phyloP scores from a whole-genome alignment of 2,797 vertebrate species.

The Rhincodon typus region DNA sequence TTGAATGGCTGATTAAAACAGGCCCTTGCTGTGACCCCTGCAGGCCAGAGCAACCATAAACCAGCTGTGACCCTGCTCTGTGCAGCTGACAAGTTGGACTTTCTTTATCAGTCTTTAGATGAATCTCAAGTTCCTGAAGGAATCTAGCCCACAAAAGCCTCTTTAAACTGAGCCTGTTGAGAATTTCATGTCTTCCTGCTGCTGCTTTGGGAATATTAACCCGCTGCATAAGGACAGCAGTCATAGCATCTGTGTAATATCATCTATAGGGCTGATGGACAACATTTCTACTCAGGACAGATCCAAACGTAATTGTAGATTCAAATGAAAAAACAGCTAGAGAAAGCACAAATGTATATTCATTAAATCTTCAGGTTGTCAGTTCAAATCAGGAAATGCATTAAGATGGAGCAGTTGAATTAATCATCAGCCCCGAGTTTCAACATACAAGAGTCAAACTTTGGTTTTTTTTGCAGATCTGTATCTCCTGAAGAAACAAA shows the following conservation, averaged over 20 bases:
- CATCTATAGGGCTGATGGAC: neutral
- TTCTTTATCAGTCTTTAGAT: conserved; percentile 32
- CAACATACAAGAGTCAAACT: neutral
- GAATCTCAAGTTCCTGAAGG: conserved; percentile 23
- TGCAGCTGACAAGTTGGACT: conserved; percentile 34
- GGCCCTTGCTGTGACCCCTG: conserved; percentile 35
- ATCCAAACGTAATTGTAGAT: neutral
- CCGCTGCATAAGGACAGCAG: neutral
- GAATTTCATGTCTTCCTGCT: neutral
- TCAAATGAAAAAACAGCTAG: neutral
- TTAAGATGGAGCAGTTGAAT: neutral
- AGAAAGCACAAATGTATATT: too few species aligned
- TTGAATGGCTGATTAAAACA: conserved; percentile 35
- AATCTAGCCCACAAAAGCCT: conserved; percentile 7
- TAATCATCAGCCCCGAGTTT: neutral
- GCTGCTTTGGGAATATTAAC: neutral
- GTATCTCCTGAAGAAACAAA: neutral
- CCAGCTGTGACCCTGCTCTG: conserved; percentile 20
- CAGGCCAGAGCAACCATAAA: conserved; percentile 37
- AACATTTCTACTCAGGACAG: neutral
- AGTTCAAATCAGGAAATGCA: neutral
- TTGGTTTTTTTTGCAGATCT: neutral
- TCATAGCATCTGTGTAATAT: neutral
- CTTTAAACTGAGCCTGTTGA: conserved; percentile 15
- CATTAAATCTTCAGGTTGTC: too few species aligned